Evolutionary conservation across 2,888 invertebrate genomes (phyloP), one percentile per base, ranked within the genome.

Genomic region (Hypolimnas misippus): DNA sequence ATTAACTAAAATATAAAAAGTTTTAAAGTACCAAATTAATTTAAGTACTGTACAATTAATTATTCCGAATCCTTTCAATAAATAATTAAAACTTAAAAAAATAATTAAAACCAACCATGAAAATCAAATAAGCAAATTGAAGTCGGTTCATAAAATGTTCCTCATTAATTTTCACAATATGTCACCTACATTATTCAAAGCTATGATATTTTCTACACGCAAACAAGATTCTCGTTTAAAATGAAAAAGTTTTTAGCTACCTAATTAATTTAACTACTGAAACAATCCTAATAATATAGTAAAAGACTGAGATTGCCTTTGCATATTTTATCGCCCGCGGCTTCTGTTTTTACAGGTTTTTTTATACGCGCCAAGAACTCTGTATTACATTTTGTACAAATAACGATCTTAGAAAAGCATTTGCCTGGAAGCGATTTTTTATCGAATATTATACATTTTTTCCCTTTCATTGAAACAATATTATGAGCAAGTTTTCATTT

Each of bases 381-480:
- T 44, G 21, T 44, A 21, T 44, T 44, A 44, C 21, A 21, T 44
- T 44, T 21, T 44, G 12, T 44, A 44, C 21, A 21, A 38, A 38
- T 38, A 38, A 38, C 5, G 8, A 19, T 19, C 19, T 44, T 44
- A 44, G n/a, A 3, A 21, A 10, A 5, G 8, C n/a, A 44, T 44
- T 44, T 21, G 19, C 19, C 19, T 44, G 4, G 12, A 19, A 19
- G 44, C 10, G 8, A 10, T 10, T 44, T 44, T 44, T 44, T 21
- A 44, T 12, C 12, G 19, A 44, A 44, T 44, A 44, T 19, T 19
- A 5, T 19, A 19, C 12, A 21, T 12, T 17, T 38, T n/a, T 35
- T 12, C n/a, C 12, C 4, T 38, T 38, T 38, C 35, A n/a, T 12
- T 38, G n/a, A 12, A 38, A 38, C 35, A 38, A 38, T 25, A 25